Conservation (phyloP, 1,140 invertebrate genomes). For the Phymastichus coffea region DNA sequence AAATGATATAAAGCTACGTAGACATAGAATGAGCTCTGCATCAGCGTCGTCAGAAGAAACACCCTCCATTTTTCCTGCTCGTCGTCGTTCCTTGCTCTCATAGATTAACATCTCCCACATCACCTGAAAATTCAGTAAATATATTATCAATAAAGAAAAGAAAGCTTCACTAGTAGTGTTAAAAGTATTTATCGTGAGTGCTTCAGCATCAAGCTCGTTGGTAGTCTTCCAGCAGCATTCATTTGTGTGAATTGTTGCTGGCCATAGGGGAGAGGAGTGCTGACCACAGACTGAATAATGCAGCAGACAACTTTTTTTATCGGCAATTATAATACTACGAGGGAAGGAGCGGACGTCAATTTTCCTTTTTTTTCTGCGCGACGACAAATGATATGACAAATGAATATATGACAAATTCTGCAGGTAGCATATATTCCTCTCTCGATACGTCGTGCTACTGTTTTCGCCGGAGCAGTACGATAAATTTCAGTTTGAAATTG, state of each 20-base stretch:
- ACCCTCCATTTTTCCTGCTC: constrained; percentile 72
- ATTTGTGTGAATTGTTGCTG: too few relatives aligned
- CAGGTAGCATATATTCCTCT: too few relatives aligned
- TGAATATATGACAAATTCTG: too few relatives aligned
- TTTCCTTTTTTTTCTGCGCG: too few relatives aligned
- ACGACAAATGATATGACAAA: too few relatives aligned
- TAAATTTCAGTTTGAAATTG: constrained; percentile 59
- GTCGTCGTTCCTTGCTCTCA: constrained; percentile 31
- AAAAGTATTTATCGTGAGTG: constrained; percentile 44
- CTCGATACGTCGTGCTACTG: constrained; percentile 61
- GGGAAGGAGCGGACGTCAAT: too few relatives aligned
- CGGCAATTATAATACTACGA: too few relatives aligned
- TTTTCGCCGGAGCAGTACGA: constrained; percentile 45
- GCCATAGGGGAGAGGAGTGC: too few relatives aligned
- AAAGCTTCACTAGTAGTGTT: constrained; percentile 1
- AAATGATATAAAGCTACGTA: too few relatives aligned
- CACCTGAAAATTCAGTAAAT: constrained; percentile 58
- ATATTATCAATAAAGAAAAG: constrained; percentile 8
- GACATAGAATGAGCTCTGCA: constrained; percentile 81
- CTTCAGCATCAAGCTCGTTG: constrained; percentile 60
- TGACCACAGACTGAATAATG: too few relatives aligned
- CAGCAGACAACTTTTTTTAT: too few relatives aligned
- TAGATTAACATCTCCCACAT: constrained; percentile 74
- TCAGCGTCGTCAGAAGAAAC: constrained; percentile 85
- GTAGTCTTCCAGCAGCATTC: constrained; percentile 63